A percentile compares a stretch with the other conserved stretches of the same genome.
Evolutionary conservation across 1,140 invertebrate species (phyloP).

Genomic region (Scaptomyza hsui): DNA sequence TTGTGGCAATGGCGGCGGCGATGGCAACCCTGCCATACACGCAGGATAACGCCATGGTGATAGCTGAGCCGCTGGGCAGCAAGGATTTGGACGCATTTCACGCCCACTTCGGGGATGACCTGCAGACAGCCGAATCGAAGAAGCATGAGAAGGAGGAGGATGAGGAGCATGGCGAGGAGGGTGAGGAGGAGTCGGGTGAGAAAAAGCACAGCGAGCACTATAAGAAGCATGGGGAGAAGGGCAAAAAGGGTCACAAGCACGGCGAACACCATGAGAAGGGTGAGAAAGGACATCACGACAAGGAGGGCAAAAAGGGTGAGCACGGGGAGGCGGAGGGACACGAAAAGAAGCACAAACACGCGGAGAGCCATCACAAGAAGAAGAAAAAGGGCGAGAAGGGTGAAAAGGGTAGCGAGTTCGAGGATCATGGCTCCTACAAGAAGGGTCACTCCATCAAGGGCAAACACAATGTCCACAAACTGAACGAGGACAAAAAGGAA

Average conservation of each 20-base stretch:
- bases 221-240: conserved; percentile 86
- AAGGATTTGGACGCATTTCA: conserved; percentile 49
- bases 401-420: conserved; percentile 88
- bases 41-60: conserved; percentile 59
- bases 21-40: conserved; percentile 53
- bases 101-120: conserved; percentile 63
- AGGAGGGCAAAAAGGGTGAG: conserved; percentile 89
- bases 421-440: conserved; percentile 88
- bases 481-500: conserved; percentile 92
- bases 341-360: conserved; percentile 90
- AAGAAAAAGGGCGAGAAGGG: conserved; percentile 90
- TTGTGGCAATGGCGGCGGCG: conserved; percentile 20
- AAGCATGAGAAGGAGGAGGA: conserved; percentile 47
- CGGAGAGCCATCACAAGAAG: conserved; percentile 89
- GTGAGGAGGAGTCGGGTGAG: conserved; percentile 86
- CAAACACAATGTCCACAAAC: conserved; percentile 91
- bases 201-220: conserved; percentile 87
- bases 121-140: conserved; percentile 76
- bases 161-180: conserved; percentile 61
- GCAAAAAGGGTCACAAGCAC: conserved; percentile 79
- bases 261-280: conserved; percentile 79
- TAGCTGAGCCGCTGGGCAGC: conserved; percentile 42
- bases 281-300: conserved; percentile 89
- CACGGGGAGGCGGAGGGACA: conserved; percentile 90
- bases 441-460: conserved; percentile 92